Base-by-base conservation (phyloP, 2,888 invertebrate species). In the Rhagonycha fulva region DNA sequence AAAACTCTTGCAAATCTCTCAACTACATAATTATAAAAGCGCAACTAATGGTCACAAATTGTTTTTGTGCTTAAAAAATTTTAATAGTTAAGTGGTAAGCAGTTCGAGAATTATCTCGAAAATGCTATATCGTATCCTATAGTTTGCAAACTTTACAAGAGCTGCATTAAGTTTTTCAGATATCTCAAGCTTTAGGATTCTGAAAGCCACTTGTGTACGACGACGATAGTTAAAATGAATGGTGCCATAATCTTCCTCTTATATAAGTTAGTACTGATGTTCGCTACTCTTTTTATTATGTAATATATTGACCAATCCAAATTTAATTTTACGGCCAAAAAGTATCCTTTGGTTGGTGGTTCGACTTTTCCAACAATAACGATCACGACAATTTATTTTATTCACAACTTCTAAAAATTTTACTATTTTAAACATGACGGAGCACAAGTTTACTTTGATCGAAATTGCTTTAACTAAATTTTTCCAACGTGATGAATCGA, bases 101-200 rank as follows among this genome's bases (percentile, higher is more conserved):
- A 71, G 66, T 67, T 72, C 12, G 26, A 66, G 67, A 72, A 72
- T 72, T 60, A 70, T 67, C 71, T 67, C 32, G 71, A 66, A 32
- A 63, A 72, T 47, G 47, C n/a, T 67, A 3, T 32, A 26, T 14
- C 71, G n/a, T 32, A 63, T 28, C n/a, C 47, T 47, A 47, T 47
- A 47, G 32, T 28, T 66, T 72, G 66, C 47, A 60, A 72, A 72
- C 14, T 72, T 72, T 72, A 67, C 71, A 66, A 47, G 60, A 67
- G 66, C 24, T 72, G 63, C 71, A 72, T 72, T 72, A 72, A 72
- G 71, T 72, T 67, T 71, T 30, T 32, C 24, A 63, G 62, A 63
- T 67, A 66, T 67, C 30, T 67, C 63, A 47, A 24, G 63, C 66
- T 70, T 10, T 28, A 66, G 24, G 63, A 66, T 66, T 66, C 66